Base-by-base conservation (phyloP, 1,140 invertebrate species). In the Eulimnadia texana region DNA sequence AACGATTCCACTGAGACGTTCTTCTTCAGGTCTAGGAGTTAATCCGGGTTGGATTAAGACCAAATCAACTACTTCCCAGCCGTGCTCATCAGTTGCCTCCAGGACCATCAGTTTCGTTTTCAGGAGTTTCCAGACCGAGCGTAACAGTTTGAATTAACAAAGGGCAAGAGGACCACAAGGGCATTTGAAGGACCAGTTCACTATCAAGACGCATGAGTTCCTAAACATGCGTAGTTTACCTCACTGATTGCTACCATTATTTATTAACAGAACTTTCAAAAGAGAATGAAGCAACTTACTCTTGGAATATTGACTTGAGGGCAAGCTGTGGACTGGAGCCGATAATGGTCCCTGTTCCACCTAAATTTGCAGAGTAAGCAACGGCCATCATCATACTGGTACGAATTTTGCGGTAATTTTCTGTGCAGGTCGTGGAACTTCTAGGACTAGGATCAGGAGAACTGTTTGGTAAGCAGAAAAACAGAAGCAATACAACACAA, bases 241-340 rank as follows among this genome's bases (percentile, higher is more conserved):
- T 23, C 23, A 22, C 20, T 25, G 16, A 3, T 1, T 54, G 16
- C 23, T 16, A 23, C 25, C 16, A 42, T 9, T 42, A 16, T 42
- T 19, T 3, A 3, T 16, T 19, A 19, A 19, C 20, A 6, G 22
- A 3, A 19, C 16, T 10, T 24, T 23, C 9, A 6, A 56, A 19
- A 56, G 6, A 29, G n/a, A 52, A 19, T n/a, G 27, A 3, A 57
- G 13, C 24, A 20, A 57, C 55, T 72, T 73, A 85, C 80, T 71
- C 73, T 61, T 86, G 82, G 60, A 81, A 80, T 58, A 85, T 80
- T 16, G 83, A 85, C 70, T 87, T 89, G 63, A 92, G 82, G 0
- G 90, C 86, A 10, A 93, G 77, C 73, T 95, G 95, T 22, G 90
- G 90, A 3, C 84, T 86, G 0, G 90, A 91, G 2, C 91, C 92